These are phyloP conservation scores for Laterallus jamaicensis DNA, from an alignment of 2,113 vertebrate species.

Conservation along the genomic window DNA sequence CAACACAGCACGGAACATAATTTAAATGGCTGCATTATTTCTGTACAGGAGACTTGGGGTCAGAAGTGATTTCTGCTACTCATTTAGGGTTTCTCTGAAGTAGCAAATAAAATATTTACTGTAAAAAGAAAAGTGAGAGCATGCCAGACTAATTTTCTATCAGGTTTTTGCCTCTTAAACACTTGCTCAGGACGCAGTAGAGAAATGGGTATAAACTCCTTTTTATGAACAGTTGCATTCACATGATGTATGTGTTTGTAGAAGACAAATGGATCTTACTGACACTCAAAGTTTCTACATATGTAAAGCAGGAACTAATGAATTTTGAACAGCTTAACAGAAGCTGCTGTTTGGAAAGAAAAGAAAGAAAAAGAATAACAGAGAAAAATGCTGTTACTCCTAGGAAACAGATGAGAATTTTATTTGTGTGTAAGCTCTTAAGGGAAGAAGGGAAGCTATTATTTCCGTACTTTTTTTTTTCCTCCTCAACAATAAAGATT, in stretches of 20 bases:
- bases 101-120: constrained; percentile 52
- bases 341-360: background rate
- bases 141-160: constrained; percentile 24
- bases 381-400: background rate
- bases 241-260: background rate
- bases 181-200: constrained; percentile 32
- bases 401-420: background rate
- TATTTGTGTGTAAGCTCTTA: constrained; percentile 28
- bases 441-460: background rate
- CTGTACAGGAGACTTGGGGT: constrained; percentile 38
- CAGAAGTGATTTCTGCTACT: constrained; percentile 43
- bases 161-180: constrained; percentile 51
- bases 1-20: constrained; percentile 29
- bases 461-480: background rate
- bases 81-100: constrained; percentile 54
- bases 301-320: background rate
- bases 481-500: background rate
- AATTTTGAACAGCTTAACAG: constrained; percentile 19
- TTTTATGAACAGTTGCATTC: background rate
- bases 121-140: constrained; percentile 46
- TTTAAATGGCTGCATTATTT: constrained; percentile 65
- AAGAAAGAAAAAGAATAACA: background rate
- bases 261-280: background rate
- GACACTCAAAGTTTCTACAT: background rate
- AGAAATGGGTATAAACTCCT: background rate